Evolutionary conservation across 2,797 vertebrate species (phyloP).

Genomic region (Clarias pachynema): DNA sequence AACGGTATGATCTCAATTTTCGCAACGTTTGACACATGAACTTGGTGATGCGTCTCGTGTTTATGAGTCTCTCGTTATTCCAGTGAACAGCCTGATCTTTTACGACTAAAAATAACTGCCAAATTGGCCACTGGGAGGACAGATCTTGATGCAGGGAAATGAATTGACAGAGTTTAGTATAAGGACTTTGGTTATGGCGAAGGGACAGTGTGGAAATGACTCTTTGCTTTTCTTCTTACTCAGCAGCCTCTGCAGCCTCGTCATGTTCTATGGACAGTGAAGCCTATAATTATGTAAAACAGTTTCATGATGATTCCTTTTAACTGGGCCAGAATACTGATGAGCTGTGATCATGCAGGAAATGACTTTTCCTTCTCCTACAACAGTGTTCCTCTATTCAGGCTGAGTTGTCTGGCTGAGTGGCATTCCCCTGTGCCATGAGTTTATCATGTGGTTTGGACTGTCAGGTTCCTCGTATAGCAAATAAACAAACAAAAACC

Average conservation of each 20-base stretch:
- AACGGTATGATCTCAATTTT: neutral
- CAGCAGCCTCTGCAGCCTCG: slow-evolving; percentile 13
- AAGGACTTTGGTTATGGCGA: neutral
- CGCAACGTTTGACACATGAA: neutral
- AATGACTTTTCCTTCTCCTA: slow-evolving; percentile 20
- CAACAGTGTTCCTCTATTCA: neutral
- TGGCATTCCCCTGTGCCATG: neutral
- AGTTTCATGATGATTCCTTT: slow-evolving; percentile 15
- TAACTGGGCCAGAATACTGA: slow-evolving; percentile 16
- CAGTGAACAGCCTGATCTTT: neutral
- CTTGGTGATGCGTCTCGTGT: neutral
- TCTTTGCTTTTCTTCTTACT: slow-evolving; percentile 30
- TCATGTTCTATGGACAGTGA: slow-evolving; percentile 21
- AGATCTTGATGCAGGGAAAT: neutral
- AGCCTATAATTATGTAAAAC: slow-evolving; percentile 31
- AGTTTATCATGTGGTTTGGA: neutral
- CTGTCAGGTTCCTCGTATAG: neutral
- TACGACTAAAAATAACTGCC: neutral
- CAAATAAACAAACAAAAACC: neutral
- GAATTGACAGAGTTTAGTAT: neutral
- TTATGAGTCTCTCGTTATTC: neutral
- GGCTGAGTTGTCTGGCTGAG: neutral
- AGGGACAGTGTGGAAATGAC: slow-evolving; percentile 12
- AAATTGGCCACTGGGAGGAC: neutral
- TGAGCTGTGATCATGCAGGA: neutral